These are phyloP conservation scores for Torymus auratus DNA, from an alignment of 2,888 invertebrate species.

Conservation along the genomic window DNA sequence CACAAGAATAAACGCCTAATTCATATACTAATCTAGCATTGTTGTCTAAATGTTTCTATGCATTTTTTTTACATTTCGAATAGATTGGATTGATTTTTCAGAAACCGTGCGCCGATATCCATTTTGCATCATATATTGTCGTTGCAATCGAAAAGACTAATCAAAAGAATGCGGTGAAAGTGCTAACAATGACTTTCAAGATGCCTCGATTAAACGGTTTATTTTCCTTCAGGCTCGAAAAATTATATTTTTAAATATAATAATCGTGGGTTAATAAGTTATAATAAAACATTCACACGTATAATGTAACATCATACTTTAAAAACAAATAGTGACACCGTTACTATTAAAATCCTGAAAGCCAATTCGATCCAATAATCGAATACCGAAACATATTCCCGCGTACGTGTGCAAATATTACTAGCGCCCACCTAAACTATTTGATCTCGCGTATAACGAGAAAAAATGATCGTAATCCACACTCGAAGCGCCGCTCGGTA, in stretches of 20 bases:
- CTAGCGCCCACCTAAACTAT: too few relatives aligned
- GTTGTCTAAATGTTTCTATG: background rate
- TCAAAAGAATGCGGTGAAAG: slow-evolving; percentile 34
- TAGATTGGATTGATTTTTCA: background rate
- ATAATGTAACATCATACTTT: too few relatives aligned
- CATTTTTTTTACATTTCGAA: background rate
- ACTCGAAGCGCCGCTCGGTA: background rate
- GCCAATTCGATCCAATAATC: background rate
- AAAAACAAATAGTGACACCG: background rate
- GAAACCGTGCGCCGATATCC: background rate
- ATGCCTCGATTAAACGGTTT: slow-evolving; percentile 19
- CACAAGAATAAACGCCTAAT: background rate
- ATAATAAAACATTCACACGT: too few relatives aligned
- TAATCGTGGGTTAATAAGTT: too few relatives aligned
- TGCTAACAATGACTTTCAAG: slow-evolving; percentile 35
- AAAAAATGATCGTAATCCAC: too few relatives aligned
- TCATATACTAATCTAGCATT: background rate
- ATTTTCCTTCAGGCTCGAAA: background rate
- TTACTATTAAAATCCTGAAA: background rate
- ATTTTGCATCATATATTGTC: slow-evolving; percentile 21
- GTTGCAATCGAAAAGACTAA: slow-evolving; percentile 15
- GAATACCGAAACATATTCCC: too few relatives aligned
- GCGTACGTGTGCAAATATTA: too few relatives aligned
- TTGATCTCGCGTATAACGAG: too few relatives aligned
- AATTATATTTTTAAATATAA: too few relatives aligned